Base-by-base conservation (phyloP, 2,113 vertebrate genomes). In the Callipepla californica region DNA sequence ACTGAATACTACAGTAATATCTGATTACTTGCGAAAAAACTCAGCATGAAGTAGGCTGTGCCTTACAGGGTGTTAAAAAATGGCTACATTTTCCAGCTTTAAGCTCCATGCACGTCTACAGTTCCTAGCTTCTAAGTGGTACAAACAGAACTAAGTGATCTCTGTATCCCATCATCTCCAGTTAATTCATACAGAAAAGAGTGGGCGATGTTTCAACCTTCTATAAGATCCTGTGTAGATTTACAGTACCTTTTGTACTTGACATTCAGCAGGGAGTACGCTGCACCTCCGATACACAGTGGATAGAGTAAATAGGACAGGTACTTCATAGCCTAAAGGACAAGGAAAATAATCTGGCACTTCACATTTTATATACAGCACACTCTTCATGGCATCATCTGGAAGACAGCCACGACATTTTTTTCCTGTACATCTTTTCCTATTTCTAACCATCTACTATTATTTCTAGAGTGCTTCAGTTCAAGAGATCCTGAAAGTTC, bases 291-390 rank as follows among this genome's bases (percentile, higher is more conserved):
- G 68, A 99, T 93, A 81, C 99, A 99, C 84, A 99, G 95, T 8
- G 99, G 99, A 93, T 98, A 99, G 11, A 99, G 98, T 89, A 99
- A 97, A 94, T 99, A 99, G 19, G 98, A 99, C 97, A 99, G 89
- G 90, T 98, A 99, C 94, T 97, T 98, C 98, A 99, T 99, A 36
- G 99, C 99, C 99, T 99, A 84, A 19, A 5, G 55, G 70, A 89
- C 11, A 67, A 96, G 7, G 51, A 59, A 78, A 93, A 50, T 6
- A 44, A 5, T 57, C 47, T 5, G 28, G 95, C 80, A 94, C 76
- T 36, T 93, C 59, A 57, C 22, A 32, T 78, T 88, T 59, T 25
- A 30, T 13, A 72, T 8, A 36, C 6, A 77, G 44, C 13, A 45
- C 6, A 45, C n/a, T 70, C 83, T 69, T 51, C 30, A 72, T 6